Percentiles rank a stretch among this genome's conserved stretches.
Evolutionary conservation across 2,888 invertebrate genomes (phyloP).

Genomic region (Melipona beecheii): DNA sequence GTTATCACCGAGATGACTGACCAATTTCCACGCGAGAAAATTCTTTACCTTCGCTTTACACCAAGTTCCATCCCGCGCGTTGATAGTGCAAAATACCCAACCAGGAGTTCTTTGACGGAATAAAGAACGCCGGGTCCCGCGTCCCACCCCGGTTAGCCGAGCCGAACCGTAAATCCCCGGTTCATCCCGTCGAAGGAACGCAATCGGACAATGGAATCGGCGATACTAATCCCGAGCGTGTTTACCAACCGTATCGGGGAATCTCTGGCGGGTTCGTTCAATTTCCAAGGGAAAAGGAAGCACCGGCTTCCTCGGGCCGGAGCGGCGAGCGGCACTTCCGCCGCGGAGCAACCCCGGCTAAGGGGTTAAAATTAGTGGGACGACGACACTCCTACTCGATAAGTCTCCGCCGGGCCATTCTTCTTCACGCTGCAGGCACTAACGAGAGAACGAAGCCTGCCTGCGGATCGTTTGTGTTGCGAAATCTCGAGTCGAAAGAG

Average conservation of each 20-base stretch:
- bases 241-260: constrained; percentile 56
- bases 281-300: constrained; percentile 38
- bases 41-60: neutral
- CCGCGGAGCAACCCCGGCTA: neutral
- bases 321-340: constrained; percentile 31
- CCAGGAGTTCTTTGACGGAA: constrained; percentile 49
- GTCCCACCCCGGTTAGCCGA: constrained; percentile 2
- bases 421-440: constrained; percentile 50
- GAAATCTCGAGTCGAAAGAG: neutral
- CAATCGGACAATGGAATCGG: constrained; percentile 55
- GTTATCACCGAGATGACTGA: neutral
- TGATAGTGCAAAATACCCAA: constrained; percentile 29
- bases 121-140: constrained; percentile 46
- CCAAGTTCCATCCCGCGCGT: neutral
- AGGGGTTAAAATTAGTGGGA: constrained; percentile 64
- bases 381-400: constrained; percentile 63
- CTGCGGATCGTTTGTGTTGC: constrained; percentile 2
- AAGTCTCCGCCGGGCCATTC: constrained; percentile 65
- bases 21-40: neutral
- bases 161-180: constrained; percentile 52
- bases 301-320: neutral
- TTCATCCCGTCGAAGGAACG: constrained; percentile 45
- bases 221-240: constrained; percentile 54
- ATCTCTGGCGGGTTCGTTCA: constrained; percentile 43
- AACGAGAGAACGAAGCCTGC: constrained; percentile 44